Evolutionary conservation across 2,888 invertebrate genomes (phyloP), one percentile per base, ranked within the genome.

Genomic region (Byasa hedistus): DNA sequence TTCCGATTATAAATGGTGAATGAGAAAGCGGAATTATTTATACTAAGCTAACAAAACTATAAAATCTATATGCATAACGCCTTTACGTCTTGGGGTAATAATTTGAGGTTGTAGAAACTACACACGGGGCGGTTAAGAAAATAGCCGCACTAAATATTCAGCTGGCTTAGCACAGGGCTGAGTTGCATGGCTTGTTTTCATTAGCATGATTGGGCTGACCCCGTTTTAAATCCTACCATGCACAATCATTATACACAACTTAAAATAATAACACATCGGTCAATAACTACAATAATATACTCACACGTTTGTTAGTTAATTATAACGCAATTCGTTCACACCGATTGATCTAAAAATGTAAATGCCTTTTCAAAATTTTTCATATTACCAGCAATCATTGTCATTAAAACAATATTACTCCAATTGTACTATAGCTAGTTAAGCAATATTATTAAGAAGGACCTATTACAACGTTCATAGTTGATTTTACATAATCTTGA

Each of bases 201-300:
- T 89, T 91, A 89, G 82, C 85, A 86, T 89, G 88, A 90, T 91
- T 89, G 89, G 85, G 76, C 81, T 86, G 89, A 87, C 88, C 89
- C 81, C 81, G 80, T 87, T 87, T 63, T 80, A 79, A 84, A 79
- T 77, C 76, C 76, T 72, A 68, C 61, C 69, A 69, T 72, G 65
- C 71, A 61, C 44, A 39, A 66, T 23, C 48, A 48, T 62, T 62
- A 15, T 62, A 58, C 54, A 39, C 51, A 44, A 55, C 60, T 57
- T 65, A 52, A 51, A 57, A 44, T 60, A 66, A 57, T 56, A 57
- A 61, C 57, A 24, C 27, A 57, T 39, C 61, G 23, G 24, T 65
- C 61, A 57, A 36, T 39, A 61, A 15, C 15, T n/a, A 48, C 19
- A 2, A 48, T n/a, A 1, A n/a, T 48, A 19, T 39, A 39, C 12